Evolutionary conservation across 35 echinoderm and acorn worm genomes (phyloP).

Genomic region (Apostichopus japonicus): DNA sequence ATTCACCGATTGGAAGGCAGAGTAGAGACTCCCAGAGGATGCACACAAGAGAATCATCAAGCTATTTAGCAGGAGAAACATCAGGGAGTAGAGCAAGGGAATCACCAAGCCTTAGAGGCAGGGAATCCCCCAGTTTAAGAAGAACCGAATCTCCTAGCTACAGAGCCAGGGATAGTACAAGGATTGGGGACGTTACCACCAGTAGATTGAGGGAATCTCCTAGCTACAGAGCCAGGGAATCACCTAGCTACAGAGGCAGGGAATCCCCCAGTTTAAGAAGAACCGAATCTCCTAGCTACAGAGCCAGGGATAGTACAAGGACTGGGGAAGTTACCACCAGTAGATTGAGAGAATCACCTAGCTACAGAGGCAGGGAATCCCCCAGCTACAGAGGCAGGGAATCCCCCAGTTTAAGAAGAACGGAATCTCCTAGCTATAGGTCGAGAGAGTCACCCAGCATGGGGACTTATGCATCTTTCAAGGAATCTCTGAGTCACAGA

Average conservation of each 20-base stretch:
- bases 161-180: neutral
- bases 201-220: conserved; percentile 15
- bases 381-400: conserved; percentile 35
- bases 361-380: conserved; percentile 18
- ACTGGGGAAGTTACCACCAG: neutral
- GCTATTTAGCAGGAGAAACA: conserved; percentile 5
- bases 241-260: conserved; percentile 15
- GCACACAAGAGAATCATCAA: conserved; percentile 8
- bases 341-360: neutral
- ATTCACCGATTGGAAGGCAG: neutral
- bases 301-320: neutral
- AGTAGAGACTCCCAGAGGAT: neutral
- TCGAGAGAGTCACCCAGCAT: conserved; percentile 34
- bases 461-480: conserved; percentile 25
- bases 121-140: conserved; percentile 16
- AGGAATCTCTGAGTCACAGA: conserved; percentile 32
- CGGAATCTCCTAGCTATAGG: conserved; percentile 32
- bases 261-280: conserved; percentile 32
- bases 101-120: conserved; percentile 22
- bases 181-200: neutral
- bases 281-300: conserved; percentile 35
- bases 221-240: no score
- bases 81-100: conserved; percentile 24
- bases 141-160: conserved; percentile 29
- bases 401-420: conserved; percentile 34